phyloP scores from a whole-genome alignment of 2,888 invertebrate genomes.

The Aphodius granarius region DNA sequence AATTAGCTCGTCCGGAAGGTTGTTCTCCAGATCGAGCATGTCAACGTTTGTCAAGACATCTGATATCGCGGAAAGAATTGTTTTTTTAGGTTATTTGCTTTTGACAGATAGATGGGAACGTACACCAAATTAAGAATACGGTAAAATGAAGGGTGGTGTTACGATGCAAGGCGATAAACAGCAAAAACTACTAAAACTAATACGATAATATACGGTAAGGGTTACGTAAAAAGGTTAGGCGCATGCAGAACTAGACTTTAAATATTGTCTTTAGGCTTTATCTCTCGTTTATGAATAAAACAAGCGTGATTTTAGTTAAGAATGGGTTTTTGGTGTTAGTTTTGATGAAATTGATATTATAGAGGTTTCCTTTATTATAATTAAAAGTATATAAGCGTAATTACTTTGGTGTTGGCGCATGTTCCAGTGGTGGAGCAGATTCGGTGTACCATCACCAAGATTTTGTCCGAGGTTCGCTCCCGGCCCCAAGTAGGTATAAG shows the following conservation, averaged over 20 bases:
- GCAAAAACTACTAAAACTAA: too few relatives aligned
- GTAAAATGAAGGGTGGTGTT: background rate
- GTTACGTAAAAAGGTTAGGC: background rate
- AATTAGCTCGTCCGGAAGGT: constrained; percentile 89
- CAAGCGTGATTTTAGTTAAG: background rate
- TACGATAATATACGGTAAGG: background rate
- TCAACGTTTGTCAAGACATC: constrained; percentile 83
- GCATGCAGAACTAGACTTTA: background rate
- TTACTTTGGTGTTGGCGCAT: constrained; percentile 53
- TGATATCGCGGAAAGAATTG: constrained; percentile 42
- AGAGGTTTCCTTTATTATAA: constrained; percentile 12
- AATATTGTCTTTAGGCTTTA: background rate
- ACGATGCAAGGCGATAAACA: too few relatives aligned
- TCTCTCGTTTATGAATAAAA: background rate
- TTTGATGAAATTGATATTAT: constrained; percentile 23
- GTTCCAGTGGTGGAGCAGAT: constrained; percentile 54
- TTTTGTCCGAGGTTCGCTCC: constrained; percentile 56
- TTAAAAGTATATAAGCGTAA: constrained; percentile 40
- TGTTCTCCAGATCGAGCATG: constrained; percentile 89
- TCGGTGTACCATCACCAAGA: constrained; percentile 61
- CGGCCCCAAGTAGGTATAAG: constrained; percentile 59
- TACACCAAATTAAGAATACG: background rate
- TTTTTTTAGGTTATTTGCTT: background rate
- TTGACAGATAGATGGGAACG: background rate
- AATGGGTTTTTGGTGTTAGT: constrained; percentile 22